Conservation (phyloP, 2,797 vertebrate species). For the Micrastur ruficollis region DNA sequence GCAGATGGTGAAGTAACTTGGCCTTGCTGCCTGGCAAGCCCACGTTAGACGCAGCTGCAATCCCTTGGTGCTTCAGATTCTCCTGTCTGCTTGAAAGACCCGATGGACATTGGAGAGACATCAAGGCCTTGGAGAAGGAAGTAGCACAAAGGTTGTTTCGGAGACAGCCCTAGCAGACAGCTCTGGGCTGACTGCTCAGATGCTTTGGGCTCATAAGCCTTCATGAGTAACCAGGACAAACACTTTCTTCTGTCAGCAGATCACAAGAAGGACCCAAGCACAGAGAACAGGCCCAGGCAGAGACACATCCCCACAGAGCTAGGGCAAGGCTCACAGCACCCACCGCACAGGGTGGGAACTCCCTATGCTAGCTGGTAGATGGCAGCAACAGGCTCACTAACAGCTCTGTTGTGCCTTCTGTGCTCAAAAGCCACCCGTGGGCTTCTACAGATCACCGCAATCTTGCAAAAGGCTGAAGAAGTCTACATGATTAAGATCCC, state of each 20-base stretch:
- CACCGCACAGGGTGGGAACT: background rate
- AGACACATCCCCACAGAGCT: background rate
- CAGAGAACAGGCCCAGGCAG: background rate
- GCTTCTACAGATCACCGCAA: background rate
- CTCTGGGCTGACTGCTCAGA: background rate
- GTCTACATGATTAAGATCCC: fast-evolving
- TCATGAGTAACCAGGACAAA: background rate
- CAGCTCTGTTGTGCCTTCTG: background rate
- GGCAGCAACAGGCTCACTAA: background rate
- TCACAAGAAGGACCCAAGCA: background rate
- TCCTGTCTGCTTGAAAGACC: background rate
- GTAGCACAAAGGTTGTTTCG: background rate
- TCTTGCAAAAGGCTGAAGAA: background rate
- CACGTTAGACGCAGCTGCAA: background rate
- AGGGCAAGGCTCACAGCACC: background rate
- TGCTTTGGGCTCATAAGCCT: background rate
- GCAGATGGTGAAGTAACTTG: background rate
- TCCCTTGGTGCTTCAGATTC: background rate
- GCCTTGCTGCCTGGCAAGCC: background rate
- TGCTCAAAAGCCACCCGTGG: background rate
- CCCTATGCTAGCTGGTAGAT: background rate
- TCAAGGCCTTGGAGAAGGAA: background rate
- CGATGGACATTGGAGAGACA: background rate
- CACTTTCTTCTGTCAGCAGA: background rate
- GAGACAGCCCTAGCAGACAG: background rate